These are phyloP conservation scores for Crocallis elinguaria DNA, from an alignment of 2,888 invertebrate species.

Conservation along the genomic window DNA sequence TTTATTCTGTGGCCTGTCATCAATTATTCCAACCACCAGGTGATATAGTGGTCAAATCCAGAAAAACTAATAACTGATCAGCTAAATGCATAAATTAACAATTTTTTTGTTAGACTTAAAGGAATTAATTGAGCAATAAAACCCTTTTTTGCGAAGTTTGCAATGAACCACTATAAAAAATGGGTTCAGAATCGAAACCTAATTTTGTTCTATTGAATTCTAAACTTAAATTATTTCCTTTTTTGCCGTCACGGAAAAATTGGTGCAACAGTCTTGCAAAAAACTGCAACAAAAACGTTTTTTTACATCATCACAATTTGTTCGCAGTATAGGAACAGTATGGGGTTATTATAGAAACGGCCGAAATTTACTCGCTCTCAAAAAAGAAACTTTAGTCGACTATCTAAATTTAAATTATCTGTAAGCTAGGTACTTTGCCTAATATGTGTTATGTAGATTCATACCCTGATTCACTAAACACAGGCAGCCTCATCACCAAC, in stretches of 20 bases:
- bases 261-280: constrained; percentile 26
- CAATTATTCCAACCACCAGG: no score
- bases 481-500: no score
- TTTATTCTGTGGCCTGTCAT: no score
- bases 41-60: no score
- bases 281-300: constrained; percentile 29
- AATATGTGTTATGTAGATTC: no score
- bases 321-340: constrained; percentile 4
- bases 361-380: background rate
- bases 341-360: background rate
- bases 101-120: constrained; percentile 11
- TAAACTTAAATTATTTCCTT: constrained; percentile 21
- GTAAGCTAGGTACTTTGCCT: no score
- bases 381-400: background rate
- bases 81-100: constrained; percentile 10
- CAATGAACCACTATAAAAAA: constrained; percentile 23
- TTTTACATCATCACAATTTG: constrained; percentile 8
- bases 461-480: no score
- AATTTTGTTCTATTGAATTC: constrained; percentile 20
- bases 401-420: no score
- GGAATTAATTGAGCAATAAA: constrained; percentile 34
- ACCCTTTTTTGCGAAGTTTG: constrained; percentile 21
- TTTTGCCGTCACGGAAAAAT: constrained; percentile 24
- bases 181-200: constrained; percentile 18
- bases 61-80: background rate